phyloP scores from a whole-genome alignment of 1,140 invertebrate species.

The Zaprionus camerounensis region DNA sequence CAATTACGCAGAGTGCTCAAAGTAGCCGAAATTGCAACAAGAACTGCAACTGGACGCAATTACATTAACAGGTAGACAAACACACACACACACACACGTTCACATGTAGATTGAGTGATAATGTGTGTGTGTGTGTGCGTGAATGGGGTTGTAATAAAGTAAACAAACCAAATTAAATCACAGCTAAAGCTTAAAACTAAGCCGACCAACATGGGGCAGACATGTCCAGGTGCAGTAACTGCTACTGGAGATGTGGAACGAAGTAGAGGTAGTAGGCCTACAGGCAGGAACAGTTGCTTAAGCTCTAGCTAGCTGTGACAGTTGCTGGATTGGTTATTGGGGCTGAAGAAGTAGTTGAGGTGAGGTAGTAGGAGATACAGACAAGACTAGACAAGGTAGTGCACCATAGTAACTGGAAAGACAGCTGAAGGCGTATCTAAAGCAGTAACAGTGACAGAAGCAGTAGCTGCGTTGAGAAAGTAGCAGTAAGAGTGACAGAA shows the following conservation, averaged over 20 bases:
- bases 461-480: neutral
- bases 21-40: slow-evolving; percentile 55
- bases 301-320: neutral
- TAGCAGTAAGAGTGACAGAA: neutral
- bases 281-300: neutral
- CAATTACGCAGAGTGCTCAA: slow-evolving; percentile 76
- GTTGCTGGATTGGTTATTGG: neutral
- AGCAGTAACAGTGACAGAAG: neutral
- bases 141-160: slow-evolving; percentile 17
- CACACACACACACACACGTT: slow-evolving; percentile 39
- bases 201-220: slow-evolving; percentile 19
- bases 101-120: neutral
- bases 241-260: neutral
- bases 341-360: neutral
- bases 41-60: slow-evolving; percentile 65
- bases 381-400: neutral
- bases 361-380: neutral
- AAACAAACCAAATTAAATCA: slow-evolving; percentile 74
- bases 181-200: slow-evolving; percentile 56
- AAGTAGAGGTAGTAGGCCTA: neutral
- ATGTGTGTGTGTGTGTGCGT: neutral
- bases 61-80: slow-evolving; percentile 73
- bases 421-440: neutral
- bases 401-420: neutral
- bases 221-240: slow-evolving; percentile 8